Conservation (phyloP, 2,888 invertebrate genomes). For the Apocheima hispidaria region DNA sequence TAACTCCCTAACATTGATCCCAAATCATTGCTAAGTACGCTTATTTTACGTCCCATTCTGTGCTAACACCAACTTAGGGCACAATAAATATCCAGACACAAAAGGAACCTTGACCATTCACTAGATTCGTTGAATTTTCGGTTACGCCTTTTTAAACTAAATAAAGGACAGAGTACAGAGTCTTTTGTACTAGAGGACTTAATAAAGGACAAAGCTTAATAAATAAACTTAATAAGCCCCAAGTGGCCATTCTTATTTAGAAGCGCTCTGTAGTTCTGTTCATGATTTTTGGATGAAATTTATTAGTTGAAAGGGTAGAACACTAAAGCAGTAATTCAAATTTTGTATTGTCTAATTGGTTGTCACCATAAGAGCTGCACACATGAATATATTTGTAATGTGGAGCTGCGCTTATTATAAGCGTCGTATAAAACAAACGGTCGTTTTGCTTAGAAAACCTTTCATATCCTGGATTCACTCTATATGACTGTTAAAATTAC, state of each 20-base stretch:
- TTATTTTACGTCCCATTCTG: constrained; percentile 1
- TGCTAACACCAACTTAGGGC: background rate
- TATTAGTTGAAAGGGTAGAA: constrained; percentile 14
- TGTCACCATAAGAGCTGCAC: background rate
- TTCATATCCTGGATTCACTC: too few relatives aligned
- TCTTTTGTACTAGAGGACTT: constrained; percentile 23
- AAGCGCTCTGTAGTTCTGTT: constrained; percentile 20
- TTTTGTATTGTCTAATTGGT: background rate
- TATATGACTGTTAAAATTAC: too few relatives aligned
- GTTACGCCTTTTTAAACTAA: constrained; percentile 41
- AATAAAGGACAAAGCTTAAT: constrained; percentile 20
- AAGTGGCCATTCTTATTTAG: constrained; percentile 32
- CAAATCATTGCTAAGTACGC: background rate
- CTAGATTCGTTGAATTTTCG: constrained; percentile 23
- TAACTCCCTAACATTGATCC: background rate
- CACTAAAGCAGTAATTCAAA: background rate
- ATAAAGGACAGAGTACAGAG: constrained; percentile 26
- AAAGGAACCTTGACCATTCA: constrained; percentile 35
- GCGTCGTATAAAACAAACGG: too few relatives aligned
- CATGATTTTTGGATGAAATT: constrained; percentile 24
- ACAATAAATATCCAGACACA: constrained; percentile 37
- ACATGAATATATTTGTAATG: too few relatives aligned
- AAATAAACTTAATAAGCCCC: too few relatives aligned
- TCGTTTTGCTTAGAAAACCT: too few relatives aligned
- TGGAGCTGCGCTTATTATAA: too few relatives aligned